phyloP scores from a whole-genome alignment of 2,888 invertebrate species.

The Nomada ruficornis region DNA sequence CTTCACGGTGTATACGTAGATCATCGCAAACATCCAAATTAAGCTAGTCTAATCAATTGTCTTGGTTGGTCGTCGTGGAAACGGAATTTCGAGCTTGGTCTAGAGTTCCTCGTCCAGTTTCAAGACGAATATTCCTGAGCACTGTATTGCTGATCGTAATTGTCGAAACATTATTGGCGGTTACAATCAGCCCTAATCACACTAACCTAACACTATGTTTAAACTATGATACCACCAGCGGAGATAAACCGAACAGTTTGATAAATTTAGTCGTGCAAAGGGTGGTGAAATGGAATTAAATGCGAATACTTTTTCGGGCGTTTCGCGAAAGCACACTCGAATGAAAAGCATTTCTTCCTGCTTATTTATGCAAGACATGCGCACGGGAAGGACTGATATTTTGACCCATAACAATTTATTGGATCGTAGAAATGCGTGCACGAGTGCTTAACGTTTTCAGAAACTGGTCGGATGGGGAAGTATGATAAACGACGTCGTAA shows the following conservation, averaged over 20 bases:
- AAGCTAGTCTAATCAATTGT: slow-evolving; percentile 45
- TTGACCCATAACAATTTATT: slow-evolving; percentile 59
- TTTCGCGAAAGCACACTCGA: slow-evolving; percentile 28
- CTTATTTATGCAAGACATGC: slow-evolving; percentile 43
- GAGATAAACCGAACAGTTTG: no score
- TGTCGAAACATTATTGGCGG: neutral
- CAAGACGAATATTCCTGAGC: slow-evolving; percentile 15
- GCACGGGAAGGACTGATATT: slow-evolving; percentile 37
- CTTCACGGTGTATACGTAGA: slow-evolving; percentile 24
- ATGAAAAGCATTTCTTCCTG: slow-evolving; percentile 41
- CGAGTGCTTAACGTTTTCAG: slow-evolving; percentile 29
- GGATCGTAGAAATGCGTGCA: slow-evolving; percentile 41
- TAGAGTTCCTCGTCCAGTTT: slow-evolving; percentile 13
- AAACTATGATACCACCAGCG: no score
- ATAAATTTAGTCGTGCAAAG: neutral
- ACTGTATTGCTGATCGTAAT: neutral
- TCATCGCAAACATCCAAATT: slow-evolving; percentile 43
- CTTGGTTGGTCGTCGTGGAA: slow-evolving; percentile 12
- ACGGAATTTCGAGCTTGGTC: slow-evolving; percentile 42
- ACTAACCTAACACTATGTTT: neutral
- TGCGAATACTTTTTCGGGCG: slow-evolving; percentile 35
- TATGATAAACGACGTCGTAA: slow-evolving; percentile 63
- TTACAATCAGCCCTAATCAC: neutral
- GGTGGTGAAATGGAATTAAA: slow-evolving; percentile 22
- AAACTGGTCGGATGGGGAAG: slow-evolving; percentile 19